phyloP scores from a whole-genome alignment of 2,113 vertebrate species.

The Nothobranchius furzeri region DNA sequence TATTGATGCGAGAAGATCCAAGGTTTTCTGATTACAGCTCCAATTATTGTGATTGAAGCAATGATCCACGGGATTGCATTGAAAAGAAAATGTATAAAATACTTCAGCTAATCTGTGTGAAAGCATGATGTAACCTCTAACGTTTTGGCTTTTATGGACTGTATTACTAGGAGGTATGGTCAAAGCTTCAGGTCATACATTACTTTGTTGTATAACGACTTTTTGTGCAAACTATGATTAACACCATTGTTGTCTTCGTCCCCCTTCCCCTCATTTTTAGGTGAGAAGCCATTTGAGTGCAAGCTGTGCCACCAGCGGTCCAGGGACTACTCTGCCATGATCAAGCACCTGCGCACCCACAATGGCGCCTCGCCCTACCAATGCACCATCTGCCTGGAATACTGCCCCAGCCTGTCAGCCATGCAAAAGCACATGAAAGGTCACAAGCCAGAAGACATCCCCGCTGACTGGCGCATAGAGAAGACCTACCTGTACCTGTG shows the following conservation, averaged over 20 bases:
- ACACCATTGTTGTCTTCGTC: conserved; percentile 15
- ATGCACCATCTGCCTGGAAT: conserved; percentile 98
- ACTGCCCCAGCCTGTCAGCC: conserved; percentile 98
- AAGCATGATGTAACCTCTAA: too few species aligned
- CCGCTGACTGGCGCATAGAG: conserved; percentile 99
- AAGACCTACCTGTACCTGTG: conserved; percentile 99
- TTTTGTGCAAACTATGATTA: background rate
- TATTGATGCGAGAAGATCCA: too few species aligned
- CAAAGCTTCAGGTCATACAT: too few species aligned
- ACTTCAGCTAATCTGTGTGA: too few species aligned
- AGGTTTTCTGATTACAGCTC: too few species aligned
- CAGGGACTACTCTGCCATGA: conserved; percentile 99
- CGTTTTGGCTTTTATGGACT: too few species aligned
- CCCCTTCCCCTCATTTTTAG: conserved; percentile 65
- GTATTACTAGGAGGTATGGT: too few species aligned
- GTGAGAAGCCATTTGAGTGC: conserved; percentile 99
- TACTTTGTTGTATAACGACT: too few species aligned
- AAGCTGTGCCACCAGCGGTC: conserved; percentile 99
- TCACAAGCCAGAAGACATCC: conserved; percentile 97
- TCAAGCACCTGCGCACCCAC: conserved; percentile 98
- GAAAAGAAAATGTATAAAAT: too few species aligned
- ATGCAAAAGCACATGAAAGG: conserved; percentile 99
- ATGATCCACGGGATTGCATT: too few species aligned
- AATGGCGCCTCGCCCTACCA: conserved; percentile 98
- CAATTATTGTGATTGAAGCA: too few species aligned